A percentile compares a stretch with the other conserved stretches of the same genome.
Evolutionary conservation across 35 echinoderm and acorn worm species (phyloP).

Genomic region (Holothuria glaberrima): DNA sequence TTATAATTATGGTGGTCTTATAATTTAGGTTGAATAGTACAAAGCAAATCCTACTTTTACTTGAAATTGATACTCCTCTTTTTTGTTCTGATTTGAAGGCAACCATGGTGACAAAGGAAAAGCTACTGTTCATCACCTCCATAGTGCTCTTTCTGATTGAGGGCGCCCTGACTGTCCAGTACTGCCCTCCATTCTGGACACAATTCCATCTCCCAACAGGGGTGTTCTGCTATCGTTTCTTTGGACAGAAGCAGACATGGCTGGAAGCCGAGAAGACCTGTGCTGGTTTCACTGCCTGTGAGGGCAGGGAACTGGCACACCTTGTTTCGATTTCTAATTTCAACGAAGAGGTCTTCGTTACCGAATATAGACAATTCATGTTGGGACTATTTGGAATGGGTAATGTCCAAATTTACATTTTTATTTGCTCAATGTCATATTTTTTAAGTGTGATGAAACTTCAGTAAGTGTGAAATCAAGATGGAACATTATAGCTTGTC

Average conservation of each 20-base stretch:
- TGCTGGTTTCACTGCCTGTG: slow-evolving; percentile 67
- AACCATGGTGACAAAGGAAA: slow-evolving; percentile 7
- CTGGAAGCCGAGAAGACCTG: slow-evolving; percentile 77
- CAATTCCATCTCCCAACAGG: slow-evolving; percentile 71
- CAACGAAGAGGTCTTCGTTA: slow-evolving; percentile 80
- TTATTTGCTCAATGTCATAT: too few species aligned
- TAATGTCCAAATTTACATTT: slow-evolving; percentile 21
- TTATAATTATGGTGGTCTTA: too few species aligned
- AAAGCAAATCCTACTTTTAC: too few species aligned
- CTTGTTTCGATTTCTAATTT: slow-evolving; percentile 72
- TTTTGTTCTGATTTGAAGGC: not conserved
- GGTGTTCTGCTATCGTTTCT: slow-evolving; percentile 84
- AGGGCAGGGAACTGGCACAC: slow-evolving; percentile 81
- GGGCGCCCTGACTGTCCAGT: slow-evolving; percentile 43
- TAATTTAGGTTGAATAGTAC: too few species aligned
- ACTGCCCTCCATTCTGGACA: slow-evolving; percentile 89
- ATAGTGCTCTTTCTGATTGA: slow-evolving; percentile 20
- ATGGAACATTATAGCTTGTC: too few species aligned
- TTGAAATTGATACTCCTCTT: too few species aligned
- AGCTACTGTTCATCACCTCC: not conserved
- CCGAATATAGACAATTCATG: slow-evolving; percentile 77
- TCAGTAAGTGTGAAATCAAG: too few species aligned
- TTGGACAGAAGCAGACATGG: slow-evolving; percentile 72
- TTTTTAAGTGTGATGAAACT: too few species aligned
- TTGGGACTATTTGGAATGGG: slow-evolving; percentile 64